These are phyloP conservation scores for Xerus inauris DNA, from an alignment of 2,113 vertebrate species.

Conservation along the genomic window DNA sequence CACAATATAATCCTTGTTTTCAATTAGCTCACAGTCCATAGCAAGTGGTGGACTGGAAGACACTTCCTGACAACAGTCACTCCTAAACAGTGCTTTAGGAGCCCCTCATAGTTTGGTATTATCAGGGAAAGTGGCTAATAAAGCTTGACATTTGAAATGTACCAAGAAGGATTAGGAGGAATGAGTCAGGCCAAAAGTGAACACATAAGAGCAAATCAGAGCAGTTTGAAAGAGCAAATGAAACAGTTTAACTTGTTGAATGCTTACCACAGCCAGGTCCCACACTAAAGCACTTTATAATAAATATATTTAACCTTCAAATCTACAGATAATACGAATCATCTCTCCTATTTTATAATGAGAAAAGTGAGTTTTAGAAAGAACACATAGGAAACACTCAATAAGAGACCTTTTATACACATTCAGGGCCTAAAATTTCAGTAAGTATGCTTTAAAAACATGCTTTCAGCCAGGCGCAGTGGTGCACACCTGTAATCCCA, in stretches of 20 bases:
- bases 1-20: not conserved
- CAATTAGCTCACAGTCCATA: not conserved
- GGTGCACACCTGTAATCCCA: no score
- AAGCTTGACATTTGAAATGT: slow-evolving; percentile 2
- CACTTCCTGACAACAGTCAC: not conserved
- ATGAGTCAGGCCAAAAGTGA: not conserved
- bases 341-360: not conserved
- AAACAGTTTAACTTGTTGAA: not conserved
- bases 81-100: not conserved
- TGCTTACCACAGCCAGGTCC: not conserved
- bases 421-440: not conserved
- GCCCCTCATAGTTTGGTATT: not conserved
- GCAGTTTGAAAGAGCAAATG: slow-evolving; percentile 1
- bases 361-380: not conserved
- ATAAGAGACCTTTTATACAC: not conserved
- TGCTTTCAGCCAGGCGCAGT: no score
- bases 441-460: not conserved
- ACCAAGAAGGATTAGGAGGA: not conserved
- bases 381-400: not conserved
- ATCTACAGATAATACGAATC: not conserved
- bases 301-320: not conserved
- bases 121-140: not conserved
- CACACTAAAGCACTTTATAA: not conserved
- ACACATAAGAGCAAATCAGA: not conserved
- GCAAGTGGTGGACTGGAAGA: not conserved